Percentiles rank a stretch among this genome's conserved stretches.
These are phyloP conservation scores for Rhyacophila evoluta DNA, from an alignment of 2,888 invertebrate genomes.

Conservation along the genomic window DNA sequence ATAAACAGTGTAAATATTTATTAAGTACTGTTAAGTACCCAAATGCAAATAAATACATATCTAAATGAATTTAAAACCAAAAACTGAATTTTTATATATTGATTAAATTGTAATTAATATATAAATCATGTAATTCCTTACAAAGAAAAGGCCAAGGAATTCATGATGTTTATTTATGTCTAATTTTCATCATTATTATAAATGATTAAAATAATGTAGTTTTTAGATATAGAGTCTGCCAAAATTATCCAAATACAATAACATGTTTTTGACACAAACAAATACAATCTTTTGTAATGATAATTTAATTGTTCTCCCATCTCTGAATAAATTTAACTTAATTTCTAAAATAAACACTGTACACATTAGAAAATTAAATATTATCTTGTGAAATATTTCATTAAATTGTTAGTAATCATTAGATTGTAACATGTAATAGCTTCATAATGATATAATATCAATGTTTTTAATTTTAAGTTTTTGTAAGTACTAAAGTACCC, in stretches of 20 bases:
- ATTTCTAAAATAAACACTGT: conserved; percentile 1
- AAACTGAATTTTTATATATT: too few species aligned
- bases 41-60: too few species aligned
- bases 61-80: too few species aligned
- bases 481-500: too few species aligned
- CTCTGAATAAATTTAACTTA: neutral
- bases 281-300: too few species aligned
- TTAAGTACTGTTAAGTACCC: too few species aligned
- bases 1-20: neutral
- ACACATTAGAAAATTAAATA: conserved; percentile 9
- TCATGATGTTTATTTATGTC: conserved; percentile 56
- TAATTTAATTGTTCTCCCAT: neutral
- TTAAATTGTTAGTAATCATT: neutral
- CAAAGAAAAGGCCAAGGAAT: conserved; percentile 63
- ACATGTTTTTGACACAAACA: too few species aligned
- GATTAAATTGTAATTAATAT: conserved; percentile 43
- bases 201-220: neutral
- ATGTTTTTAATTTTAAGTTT: too few species aligned
- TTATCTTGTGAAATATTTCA: neutral
- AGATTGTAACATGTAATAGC: too few species aligned
- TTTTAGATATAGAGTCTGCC: neutral
- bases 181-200: neutral
- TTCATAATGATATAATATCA: too few species aligned
- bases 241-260: neutral
- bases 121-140: conserved; percentile 30